Conservation (phyloP, 2,888 invertebrate genomes). For the Conops quadrifasciatus region DNA sequence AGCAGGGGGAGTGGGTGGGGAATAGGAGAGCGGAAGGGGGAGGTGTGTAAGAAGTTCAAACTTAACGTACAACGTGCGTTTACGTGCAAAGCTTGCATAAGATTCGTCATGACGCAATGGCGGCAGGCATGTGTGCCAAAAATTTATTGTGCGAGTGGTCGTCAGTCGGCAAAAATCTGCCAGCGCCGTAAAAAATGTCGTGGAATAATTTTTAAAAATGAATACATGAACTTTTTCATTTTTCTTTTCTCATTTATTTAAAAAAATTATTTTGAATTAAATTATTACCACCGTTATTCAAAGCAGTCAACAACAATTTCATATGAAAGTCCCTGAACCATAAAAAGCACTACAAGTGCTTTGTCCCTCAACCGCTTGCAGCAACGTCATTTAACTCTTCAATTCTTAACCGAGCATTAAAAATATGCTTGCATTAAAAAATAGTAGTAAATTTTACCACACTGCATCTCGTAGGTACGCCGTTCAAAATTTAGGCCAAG, state of each 20-base stretch:
- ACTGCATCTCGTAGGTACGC: not conserved
- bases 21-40: not conserved
- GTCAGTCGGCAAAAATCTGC: no score
- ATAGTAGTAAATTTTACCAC: not conserved
- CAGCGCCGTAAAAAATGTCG: no score
- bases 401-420: no score
- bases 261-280: not conserved
- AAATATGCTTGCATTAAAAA: not conserved
- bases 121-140: not conserved
- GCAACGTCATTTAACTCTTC: no score
- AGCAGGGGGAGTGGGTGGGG: not conserved
- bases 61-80: not conserved
- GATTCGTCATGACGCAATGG: conserved; percentile 13
- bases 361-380: no score
- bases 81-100: conserved; percentile 30
- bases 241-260: not conserved
- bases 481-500: conserved; percentile 6
- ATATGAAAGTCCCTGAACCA: not conserved
- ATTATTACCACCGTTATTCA: not conserved
- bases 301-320: not conserved
- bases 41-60: not conserved
- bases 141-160: no score
- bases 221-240: not conserved
- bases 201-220: no score
- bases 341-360: not conserved